These are phyloP conservation scores for Eleutherodactylus coqui DNA, from an alignment of 2,797 vertebrate genomes.

Conservation along the genomic window DNA sequence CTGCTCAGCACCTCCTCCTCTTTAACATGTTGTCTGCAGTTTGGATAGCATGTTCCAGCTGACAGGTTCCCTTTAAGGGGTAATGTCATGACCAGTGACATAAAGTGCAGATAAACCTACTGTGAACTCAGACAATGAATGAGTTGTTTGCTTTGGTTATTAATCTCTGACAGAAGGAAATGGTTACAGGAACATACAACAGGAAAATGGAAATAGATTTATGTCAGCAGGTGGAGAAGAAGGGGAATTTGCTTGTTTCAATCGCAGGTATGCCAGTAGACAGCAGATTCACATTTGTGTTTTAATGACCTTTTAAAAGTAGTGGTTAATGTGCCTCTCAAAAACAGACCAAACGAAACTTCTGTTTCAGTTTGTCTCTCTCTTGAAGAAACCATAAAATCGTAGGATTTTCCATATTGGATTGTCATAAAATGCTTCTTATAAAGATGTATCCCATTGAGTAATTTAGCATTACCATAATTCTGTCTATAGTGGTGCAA, in stretches of 20 bases:
- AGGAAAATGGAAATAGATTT: conserved; percentile 33
- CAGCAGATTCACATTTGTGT: background rate
- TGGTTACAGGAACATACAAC: background rate
- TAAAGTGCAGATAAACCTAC: background rate
- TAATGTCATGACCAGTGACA: background rate
- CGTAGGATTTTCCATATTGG: background rate
- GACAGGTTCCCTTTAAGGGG: too few relatives aligned
- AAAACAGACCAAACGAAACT: background rate
- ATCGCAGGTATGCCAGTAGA: background rate
- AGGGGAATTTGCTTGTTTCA: conserved; percentile 2
- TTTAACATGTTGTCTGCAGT: too few relatives aligned
- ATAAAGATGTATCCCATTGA: background rate
- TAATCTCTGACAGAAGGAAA: conserved; percentile 2
- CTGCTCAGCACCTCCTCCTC: too few relatives aligned
- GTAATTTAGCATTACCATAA: background rate
- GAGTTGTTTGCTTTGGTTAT: background rate
- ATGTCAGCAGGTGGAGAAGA: conserved; percentile 13
- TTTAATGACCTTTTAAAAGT: background rate
- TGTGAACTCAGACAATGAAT: conserved; percentile 6
- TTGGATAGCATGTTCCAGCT: too few relatives aligned
- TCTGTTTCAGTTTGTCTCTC: too few relatives aligned
- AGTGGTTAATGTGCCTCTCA: background rate
- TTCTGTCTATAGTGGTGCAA: too few relatives aligned
- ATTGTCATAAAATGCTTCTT: background rate
- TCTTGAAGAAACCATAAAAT: background rate